These are phyloP conservation scores for Stenodera caucasica DNA, from an alignment of 2,888 invertebrate species.

Conservation along the genomic window DNA sequence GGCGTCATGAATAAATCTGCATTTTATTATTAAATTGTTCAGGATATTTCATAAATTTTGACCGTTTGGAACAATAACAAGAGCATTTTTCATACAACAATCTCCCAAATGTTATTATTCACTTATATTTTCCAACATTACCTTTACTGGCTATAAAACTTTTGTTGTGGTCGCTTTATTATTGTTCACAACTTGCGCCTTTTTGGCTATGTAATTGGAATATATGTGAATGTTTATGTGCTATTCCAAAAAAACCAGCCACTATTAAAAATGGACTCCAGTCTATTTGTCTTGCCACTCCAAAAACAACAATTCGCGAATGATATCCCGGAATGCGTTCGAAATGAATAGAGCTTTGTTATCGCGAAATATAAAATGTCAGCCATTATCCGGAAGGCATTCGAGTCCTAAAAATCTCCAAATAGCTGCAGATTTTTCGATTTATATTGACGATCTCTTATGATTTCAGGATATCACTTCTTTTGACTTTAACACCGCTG, in stretches of 20 bases:
- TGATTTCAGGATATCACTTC: too few species aligned
- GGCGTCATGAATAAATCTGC: slow-evolving; percentile 27
- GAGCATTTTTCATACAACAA: slow-evolving; percentile 13
- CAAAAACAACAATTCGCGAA: background rate
- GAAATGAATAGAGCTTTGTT: too few species aligned
- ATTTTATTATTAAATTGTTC: slow-evolving; percentile 19
- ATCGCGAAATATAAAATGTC: too few species aligned
- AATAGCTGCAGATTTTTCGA: too few species aligned
- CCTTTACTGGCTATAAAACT: slow-evolving; percentile 11
- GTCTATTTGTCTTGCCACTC: background rate
- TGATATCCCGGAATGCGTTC: background rate
- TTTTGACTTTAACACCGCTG: too few species aligned
- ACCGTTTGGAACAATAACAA: slow-evolving; percentile 19
- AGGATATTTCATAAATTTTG: slow-evolving; percentile 26
- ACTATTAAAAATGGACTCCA: background rate
- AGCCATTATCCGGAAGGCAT: too few species aligned
- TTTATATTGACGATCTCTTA: too few species aligned
- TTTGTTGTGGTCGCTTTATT: slow-evolving; percentile 9
- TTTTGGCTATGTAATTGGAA: slow-evolving; percentile 1
- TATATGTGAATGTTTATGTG: slow-evolving; percentile 2
- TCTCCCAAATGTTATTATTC: slow-evolving; percentile 4
- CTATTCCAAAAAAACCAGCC: background rate
- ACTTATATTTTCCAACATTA: slow-evolving; percentile 6
- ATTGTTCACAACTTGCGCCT: background rate
- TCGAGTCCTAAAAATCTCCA: too few species aligned